Conservation (phyloP, 2,888 invertebrate genomes). For the Lasioglossum leucozonium region DNA sequence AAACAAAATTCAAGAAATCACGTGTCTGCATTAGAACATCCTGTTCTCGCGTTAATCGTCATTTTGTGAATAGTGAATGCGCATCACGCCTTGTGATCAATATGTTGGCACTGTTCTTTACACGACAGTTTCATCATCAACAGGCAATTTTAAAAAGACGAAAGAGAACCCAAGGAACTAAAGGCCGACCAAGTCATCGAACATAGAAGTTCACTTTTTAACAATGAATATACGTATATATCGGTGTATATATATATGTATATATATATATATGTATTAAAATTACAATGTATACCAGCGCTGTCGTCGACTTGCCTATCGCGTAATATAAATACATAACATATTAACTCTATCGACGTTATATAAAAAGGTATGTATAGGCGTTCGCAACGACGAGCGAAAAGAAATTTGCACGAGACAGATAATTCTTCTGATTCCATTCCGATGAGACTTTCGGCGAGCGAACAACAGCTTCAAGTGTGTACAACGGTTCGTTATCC, state of each 20-base stretch:
- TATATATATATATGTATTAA: not conserved
- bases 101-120: constrained; percentile 49
- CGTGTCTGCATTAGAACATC: not conserved
- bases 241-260: not conserved
- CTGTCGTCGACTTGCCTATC: constrained; percentile 1
- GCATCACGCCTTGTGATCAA: constrained; percentile 17
- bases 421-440: no score
- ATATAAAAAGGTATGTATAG: constrained; percentile 21
- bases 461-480: not conserved
- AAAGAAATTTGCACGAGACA: not conserved
- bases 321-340: constrained; percentile 32
- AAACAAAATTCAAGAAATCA: not conserved
- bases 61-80: not conserved
- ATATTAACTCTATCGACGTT: constrained; percentile 17
- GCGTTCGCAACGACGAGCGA: not conserved
- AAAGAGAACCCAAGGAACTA: not conserved
- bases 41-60: not conserved
- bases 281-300: not conserved
- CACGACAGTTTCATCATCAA: constrained; percentile 18
- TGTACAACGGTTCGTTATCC: not conserved
- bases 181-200: constrained; percentile 6
- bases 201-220: not conserved
- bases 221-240: constrained; percentile 6
- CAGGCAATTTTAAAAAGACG: not conserved
- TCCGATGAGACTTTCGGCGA: no score